Base-by-base conservation (phyloP, 2,888 invertebrate species). In the Mycalesis mineus region DNA sequence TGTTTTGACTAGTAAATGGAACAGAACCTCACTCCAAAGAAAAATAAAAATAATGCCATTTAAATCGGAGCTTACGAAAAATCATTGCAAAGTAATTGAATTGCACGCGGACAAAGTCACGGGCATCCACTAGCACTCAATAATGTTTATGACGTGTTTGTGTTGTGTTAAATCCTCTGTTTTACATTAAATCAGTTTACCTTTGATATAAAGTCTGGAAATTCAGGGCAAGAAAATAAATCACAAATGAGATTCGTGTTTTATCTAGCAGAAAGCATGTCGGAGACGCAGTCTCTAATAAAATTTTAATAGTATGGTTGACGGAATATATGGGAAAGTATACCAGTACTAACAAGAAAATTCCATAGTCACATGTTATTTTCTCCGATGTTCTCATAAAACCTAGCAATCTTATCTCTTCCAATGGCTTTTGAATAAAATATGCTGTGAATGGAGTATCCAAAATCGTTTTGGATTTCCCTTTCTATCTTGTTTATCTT, bases 361-460 rank as follows among this genome's bases (percentile, higher is more conserved):
- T 75, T 74, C 76, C 75, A 75, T 75, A 68, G 68, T 82, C 80
- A 78, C 75, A 76, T 82, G 81, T 82, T 82, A 82, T 82, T 82
- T 77, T 77, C 75, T 70, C 68, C 72, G 74, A 81, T 80, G 74
- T 64, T 73, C 67, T 73, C 79, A 76, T 82, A 84, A 84, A 84
- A 81, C 71, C 71, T 67, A 68, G 70, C 74, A 76, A 80, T 82
- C 76, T 80, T 80, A 79, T 82, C 78, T 77, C 60, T 62, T 71
- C 68, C 68, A 68, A 71, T 75, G 71, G 73, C 74, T 70, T 78
- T 76, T 72, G 68, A 75, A 76, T 76, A 75, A 80, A 74, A 74
- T 75, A 74, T 69, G 62, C 65, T 61, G 69, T 65, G 64, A 68
- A 64, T 58, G 66, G 62, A 56, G 65, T 63, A 64, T 63, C 59